phyloP scores from a whole-genome alignment of 2,797 vertebrate genomes.

The Pogonophryne albipinna region DNA sequence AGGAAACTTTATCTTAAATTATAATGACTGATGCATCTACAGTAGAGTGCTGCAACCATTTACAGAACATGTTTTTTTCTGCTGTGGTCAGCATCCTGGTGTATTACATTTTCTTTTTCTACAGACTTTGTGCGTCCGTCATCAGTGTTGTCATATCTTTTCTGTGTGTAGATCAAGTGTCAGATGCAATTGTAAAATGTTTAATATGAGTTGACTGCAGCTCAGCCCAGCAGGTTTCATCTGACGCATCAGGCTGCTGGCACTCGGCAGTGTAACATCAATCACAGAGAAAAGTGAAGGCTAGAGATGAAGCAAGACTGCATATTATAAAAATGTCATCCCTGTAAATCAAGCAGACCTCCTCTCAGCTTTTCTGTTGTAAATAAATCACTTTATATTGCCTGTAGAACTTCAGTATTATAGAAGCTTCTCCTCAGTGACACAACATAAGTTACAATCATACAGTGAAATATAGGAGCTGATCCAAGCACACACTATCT shows the following conservation, averaged over 20 bases:
- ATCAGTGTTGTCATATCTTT: constrained; percentile 10
- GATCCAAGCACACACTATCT: too few species aligned
- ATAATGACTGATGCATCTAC: too few species aligned
- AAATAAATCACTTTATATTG: constrained; percentile 9
- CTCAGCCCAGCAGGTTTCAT: constrained; percentile 34
- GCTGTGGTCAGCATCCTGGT: neutral
- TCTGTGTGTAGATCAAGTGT: constrained; percentile 24
- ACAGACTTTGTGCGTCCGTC: constrained; percentile 10
- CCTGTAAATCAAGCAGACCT: constrained; percentile 5
- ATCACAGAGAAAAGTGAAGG: constrained; percentile 5
- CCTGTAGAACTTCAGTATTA: neutral
- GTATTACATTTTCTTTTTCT: neutral
- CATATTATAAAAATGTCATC: constrained; percentile 17
- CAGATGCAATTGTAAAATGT: constrained; percentile 23
- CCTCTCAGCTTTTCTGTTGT: neutral
- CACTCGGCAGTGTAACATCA: neutral
- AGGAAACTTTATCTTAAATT: too few species aligned
- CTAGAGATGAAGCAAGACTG: neutral
- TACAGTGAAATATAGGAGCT: too few species aligned
- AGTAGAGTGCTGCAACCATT: neutral
- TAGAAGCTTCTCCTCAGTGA: neutral
- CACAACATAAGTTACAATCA: neutral
- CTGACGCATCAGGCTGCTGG: constrained; percentile 27
- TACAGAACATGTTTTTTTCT: neutral
- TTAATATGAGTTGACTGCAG: constrained; percentile 31